A percentile compares a stretch with the other conserved stretches of the same genome.
Evolutionary conservation across 2,113 vertebrate genomes (phyloP).

Genomic region (Geothlypis trichas): DNA sequence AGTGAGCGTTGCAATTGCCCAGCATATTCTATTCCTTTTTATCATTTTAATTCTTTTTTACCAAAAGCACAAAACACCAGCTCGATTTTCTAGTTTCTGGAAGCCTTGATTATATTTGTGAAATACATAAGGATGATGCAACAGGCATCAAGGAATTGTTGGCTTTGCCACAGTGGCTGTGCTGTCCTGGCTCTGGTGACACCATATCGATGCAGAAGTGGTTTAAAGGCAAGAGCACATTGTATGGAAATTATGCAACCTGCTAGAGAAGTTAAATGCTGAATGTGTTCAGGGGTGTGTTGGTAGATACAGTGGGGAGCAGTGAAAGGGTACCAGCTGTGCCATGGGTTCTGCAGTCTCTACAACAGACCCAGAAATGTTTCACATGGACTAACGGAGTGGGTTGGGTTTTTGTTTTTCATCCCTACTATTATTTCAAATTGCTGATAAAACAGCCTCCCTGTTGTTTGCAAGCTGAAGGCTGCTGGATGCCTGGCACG

Average conservation of each 20-base stretch:
- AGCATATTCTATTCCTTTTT: neutral
- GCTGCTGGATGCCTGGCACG: neutral
- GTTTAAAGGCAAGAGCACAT: neutral
- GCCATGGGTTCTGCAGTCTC: neutral
- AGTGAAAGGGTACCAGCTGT: conserved; percentile 63
- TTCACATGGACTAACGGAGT: neutral
- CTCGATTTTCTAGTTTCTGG: neutral
- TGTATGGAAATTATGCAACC: neutral
- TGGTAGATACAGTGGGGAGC: conserved; percentile 66
- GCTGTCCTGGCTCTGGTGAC: neutral
- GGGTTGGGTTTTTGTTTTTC: neutral
- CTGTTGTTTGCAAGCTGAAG: neutral
- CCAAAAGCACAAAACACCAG: neutral
- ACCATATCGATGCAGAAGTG: conserved; percentile 44
- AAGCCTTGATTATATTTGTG: conserved; percentile 46
- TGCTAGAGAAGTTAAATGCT: conserved; percentile 40
- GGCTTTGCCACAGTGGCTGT: neutral
- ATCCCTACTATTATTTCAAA: conserved; percentile 8
- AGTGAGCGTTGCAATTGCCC: neutral
- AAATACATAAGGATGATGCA: conserved; percentile 16
- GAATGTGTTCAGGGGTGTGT: conserved; percentile 35
- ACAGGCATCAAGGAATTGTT: neutral
- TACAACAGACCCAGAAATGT: neutral
- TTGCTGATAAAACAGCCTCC: neutral
- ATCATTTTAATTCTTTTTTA: neutral